Evolutionary conservation across 2,797 vertebrate genomes (phyloP), one percentile per base, ranked within the genome.

Genomic region (Mallotus villosus): DNA sequence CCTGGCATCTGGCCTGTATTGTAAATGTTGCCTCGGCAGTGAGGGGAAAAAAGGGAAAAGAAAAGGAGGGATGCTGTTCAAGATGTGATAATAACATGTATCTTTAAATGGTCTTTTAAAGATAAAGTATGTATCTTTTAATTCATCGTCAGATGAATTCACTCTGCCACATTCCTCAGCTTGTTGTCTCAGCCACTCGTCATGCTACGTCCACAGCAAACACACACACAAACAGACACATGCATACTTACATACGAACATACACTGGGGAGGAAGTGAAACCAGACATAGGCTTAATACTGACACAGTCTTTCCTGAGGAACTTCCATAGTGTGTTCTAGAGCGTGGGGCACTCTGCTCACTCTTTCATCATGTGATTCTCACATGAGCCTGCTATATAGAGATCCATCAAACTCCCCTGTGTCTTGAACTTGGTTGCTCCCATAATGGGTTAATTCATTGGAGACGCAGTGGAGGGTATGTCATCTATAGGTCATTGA

Each of bases 131-230:
- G n/a, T n/a, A n/a, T n/a, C n/a, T n/a, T n/a, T n/a, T n/a, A n/a
- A n/a, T n/a, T n/a, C n/a, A n/a, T 72, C 75, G 7, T 57, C 32
- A 70, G 9, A 63, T 70, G 49, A 41, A 41, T 60, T 57, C 57
- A 59, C 64, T 34, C 46, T 68, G 63, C 61, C 49, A 74, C 27
- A 70, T 80, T 72, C 72, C 63, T 67, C 19, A 29, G 22, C 6
- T 53, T 34, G 11, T 25, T 62, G 11, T 58, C 12, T 14, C 9
- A 3, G 37, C 37, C 37, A 46, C 9, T 1, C 27, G 63, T 75
- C 80, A 63, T 74, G 81, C 68, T 29, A 55, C 5, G 53, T 71
- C 84, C 77, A 51, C 62, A 51, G 8, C 59, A 62, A n/a, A n/a
- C n/a, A 71, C 68, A 37, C 41, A 71, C 17, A 49, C 67, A 46